Base-by-base conservation (phyloP, 2,888 invertebrate genomes). In the Bugulina stolonifera region DNA sequence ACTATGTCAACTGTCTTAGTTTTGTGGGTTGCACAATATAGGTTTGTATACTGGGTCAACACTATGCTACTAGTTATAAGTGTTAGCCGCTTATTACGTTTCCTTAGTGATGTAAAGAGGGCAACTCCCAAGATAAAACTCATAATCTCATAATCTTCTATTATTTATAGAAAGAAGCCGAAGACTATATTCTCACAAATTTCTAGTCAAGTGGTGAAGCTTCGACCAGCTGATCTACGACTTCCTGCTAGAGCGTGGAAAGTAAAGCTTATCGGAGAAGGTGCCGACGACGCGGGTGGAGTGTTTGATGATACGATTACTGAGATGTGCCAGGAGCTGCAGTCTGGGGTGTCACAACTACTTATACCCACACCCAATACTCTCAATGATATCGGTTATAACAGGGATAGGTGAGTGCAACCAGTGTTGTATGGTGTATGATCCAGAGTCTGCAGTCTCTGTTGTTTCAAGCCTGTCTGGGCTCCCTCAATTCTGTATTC, bases 231-330 rank as follows among this genome's bases (percentile, higher is more conserved):
- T 54, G 89, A 89, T 72, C 81, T 89, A 54, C 80, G 89, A 27
- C 81, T 89, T 43, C 89, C 89, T 1, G 88, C 89, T 0, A 81
- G 89, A 69, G 89, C 89, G 1, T 89, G 89, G 89, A 89, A 89
- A 82, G 87, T 88, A n/a, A 89, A 89, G 80, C 82, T 89, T 35
- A 86, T 89, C 5, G 89, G 89, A 0, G 89, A 89, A 82, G 89
- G 89, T 0, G 89, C 89, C 0, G 89, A 89, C 80, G 89, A 89
- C 82, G 89, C 89, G 1, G 89, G 89, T 0, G 89, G 89, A 1
- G 89, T 89, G 29, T 89, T 89, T 82, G 89, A 89, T 81, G 89
- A 89, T 78, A 89, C 89, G 1, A 89, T 89, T 58, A 89, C 89
- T 0, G 89, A 89, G 81, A 89, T 89, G 88, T 89, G 89, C 78